phyloP scores from a whole-genome alignment of 2,113 vertebrate genomes.

The Sclerurus mexicanus region DNA sequence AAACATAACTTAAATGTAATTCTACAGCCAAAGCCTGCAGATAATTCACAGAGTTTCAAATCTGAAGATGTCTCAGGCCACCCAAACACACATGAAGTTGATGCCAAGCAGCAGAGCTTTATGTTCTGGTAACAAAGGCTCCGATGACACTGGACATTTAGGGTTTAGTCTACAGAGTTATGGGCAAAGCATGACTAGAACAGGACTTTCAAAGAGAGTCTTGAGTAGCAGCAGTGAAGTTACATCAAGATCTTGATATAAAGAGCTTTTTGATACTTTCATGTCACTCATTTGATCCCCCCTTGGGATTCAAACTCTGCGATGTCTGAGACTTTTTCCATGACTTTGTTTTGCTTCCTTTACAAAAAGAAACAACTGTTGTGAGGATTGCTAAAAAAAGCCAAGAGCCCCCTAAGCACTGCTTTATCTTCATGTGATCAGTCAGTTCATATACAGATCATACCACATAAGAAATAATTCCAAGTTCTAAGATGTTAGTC shows the following conservation, averaged over 20 bases:
- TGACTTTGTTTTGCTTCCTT: conserved; percentile 24
- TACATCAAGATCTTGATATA: neutral
- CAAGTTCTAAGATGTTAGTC: neutral
- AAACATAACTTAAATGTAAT: neutral
- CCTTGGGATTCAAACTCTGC: neutral
- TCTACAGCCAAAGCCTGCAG: neutral
- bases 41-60: neutral
- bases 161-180: neutral
- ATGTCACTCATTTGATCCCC: neutral
- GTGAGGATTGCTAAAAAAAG: conserved; percentile 41
- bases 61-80: neutral
- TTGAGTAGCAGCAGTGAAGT: neutral
- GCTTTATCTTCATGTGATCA: conserved; percentile 28
- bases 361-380: conserved; percentile 38
- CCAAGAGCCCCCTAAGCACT: neutral
- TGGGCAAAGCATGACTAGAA: neutral
- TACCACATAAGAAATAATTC: neutral
- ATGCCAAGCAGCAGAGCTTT: neutral
- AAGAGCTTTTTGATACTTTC: conserved; percentile 6
- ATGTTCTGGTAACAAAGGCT: neutral
- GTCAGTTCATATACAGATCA: conserved; percentile 4
- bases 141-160: neutral
- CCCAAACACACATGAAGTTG: neutral
- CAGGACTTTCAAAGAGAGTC: neutral
- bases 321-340: conserved; percentile 6